Evolutionary conservation across 2,797 vertebrate genomes (phyloP), one percentile per base, ranked within the genome.

Genomic region (Melanotaenia trifasciata): DNA sequence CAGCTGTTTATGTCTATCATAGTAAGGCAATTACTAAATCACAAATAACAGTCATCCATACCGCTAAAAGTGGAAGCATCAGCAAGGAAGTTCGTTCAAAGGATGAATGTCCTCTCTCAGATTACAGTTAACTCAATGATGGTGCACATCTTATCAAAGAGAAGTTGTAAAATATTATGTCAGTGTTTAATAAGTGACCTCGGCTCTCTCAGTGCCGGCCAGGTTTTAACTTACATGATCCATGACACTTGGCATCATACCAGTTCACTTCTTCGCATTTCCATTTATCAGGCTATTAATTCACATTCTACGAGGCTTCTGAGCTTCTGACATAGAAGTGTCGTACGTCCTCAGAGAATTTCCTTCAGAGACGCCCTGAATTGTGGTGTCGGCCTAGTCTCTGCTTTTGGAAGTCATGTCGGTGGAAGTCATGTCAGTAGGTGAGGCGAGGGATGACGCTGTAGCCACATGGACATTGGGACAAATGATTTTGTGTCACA

Each of bases 41-140:
- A 68, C 45, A 68, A 78, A 73, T 77, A 47, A 60, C 12, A 4
- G 16, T 47, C 5, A 6, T 9, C 9, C 24, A 60, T 9, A 18
- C 11, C 1, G 12, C 54, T 18, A 58, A 54, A 63, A 64, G 51
- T 76, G 67, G 71, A 71, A 69, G 35, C 47, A 70, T 72, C 67
- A 70, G 14, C 24, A 26, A 24, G 9, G 22, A 26, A 54, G 51
- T 54, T 54, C 0, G 28, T 54, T 28, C 53, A 14, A 14, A 14
- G 43, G 53, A 13, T 28, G 13, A 54, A 54, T 26, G 22, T 54
- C 53, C 10, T 54, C 28, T 6, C 24, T 53, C 24, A 26, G 51
- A 53, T 26, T 26, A 13, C 1, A 53, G 22, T 24, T 53, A 24
- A 1, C 22, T 53, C 51, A 9, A 11, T 50, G 4, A 51, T 51